Percentiles rank a stretch among this genome's conserved stretches.
phyloP scores from a whole-genome alignment of 2,797 vertebrate species.

The Helarctos malayanus region DNA sequence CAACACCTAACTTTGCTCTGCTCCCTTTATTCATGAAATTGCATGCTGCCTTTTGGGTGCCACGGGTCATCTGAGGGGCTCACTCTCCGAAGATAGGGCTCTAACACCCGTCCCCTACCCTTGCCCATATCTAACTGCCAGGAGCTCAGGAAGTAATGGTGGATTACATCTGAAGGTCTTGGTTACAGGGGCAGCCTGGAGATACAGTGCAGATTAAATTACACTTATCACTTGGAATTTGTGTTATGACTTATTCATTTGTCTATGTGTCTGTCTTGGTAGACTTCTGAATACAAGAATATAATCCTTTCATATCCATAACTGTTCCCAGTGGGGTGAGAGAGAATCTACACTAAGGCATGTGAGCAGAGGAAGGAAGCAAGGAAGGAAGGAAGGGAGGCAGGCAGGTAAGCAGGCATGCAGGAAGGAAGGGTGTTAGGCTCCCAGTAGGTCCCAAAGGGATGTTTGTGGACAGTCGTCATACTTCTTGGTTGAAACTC shows the following conservation, averaged over 20 bases:
- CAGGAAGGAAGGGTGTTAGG: not conserved
- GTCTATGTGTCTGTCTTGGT: not conserved
- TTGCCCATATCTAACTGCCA: not conserved
- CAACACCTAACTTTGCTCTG: not conserved
- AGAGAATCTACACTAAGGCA: not conserved
- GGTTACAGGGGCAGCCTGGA: not conserved
- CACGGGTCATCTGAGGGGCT: not conserved
- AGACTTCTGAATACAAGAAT: not conserved
- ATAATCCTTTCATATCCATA: not conserved
- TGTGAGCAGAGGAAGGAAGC: not conserved
- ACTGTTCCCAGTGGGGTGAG: not conserved
- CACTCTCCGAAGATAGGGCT: not conserved
- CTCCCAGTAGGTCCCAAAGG: not conserved
- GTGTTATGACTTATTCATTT: not conserved
- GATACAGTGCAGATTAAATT: not conserved
- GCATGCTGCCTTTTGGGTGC: not conserved
- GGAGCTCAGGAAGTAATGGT: no score
- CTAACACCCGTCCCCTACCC: no score
- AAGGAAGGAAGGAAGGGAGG: not conserved
- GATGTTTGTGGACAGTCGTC: not conserved
- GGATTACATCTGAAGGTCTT: not conserved
- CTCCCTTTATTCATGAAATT: not conserved
- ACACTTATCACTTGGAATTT: not conserved
- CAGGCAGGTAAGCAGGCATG: not conserved
- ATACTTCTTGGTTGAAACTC: not conserved